Conservation (phyloP, 1,140 invertebrate species). For the Zelostemma sp. region DNA sequence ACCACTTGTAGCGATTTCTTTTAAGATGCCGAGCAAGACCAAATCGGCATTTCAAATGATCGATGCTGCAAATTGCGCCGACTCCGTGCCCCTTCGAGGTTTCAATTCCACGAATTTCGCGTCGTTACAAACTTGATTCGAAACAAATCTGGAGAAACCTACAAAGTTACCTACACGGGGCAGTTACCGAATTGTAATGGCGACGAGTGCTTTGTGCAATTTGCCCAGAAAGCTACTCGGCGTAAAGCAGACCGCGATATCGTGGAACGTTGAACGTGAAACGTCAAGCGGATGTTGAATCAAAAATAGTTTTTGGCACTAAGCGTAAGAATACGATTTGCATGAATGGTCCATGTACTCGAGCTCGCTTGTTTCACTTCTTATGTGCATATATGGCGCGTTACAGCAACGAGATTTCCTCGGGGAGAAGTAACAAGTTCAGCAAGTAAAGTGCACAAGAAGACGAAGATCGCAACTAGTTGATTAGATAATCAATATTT, state of each 20-base stretch:
- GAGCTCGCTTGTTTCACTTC: slow-evolving; percentile 1
- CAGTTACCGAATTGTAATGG: neutral
- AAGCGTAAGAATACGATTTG: neutral
- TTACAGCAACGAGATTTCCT: slow-evolving; percentile 5
- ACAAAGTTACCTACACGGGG: neutral
- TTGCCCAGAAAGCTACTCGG: neutral
- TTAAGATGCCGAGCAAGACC: too few species aligned
- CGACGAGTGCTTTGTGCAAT: neutral
- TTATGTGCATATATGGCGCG: neutral
- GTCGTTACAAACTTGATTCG: neutral
- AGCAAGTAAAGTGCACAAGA: neutral
- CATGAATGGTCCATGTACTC: slow-evolving; percentile 1
- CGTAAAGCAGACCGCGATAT: neutral
- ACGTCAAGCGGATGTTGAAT: neutral
- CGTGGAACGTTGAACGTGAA: slow-evolving; percentile 1
- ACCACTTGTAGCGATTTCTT: slow-evolving; percentile 4
- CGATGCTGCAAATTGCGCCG: neutral
- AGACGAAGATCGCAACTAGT: slow-evolving; percentile 12
- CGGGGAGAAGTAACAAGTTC: slow-evolving; percentile 7
- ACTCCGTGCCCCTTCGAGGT: neutral
- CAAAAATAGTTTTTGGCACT: slow-evolving; percentile 9
- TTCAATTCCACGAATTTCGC: neutral
- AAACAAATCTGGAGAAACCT: slow-evolving; percentile 1
- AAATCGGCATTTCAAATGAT: too few species aligned
- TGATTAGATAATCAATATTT: slow-evolving; percentile 17